Conservation (phyloP, 2,888 invertebrate genomes). For the Apamea anceps region DNA sequence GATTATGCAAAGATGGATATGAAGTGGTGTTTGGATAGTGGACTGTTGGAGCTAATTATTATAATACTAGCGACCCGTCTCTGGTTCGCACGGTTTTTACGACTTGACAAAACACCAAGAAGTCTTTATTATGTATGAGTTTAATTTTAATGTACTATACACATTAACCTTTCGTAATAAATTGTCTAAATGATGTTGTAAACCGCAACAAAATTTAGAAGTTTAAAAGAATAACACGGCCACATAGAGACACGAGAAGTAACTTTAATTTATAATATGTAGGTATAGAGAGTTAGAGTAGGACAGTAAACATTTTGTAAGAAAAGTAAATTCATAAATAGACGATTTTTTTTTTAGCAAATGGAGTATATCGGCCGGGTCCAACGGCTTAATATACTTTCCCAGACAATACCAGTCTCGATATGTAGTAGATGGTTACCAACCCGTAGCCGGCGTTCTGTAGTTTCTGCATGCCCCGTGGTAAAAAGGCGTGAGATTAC, state of each 20-base stretch:
- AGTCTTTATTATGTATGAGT: neutral
- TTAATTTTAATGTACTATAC: neutral
- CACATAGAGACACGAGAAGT: neutral
- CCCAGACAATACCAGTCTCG: too few relatives aligned
- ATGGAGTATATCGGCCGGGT: too few relatives aligned
- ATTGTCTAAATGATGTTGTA: neutral
- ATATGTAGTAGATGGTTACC: too few relatives aligned
- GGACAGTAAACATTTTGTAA: neutral
- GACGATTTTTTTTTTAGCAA: neutral
- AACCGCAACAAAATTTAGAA: neutral
- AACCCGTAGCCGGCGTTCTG: neutral
- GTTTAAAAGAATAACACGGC: neutral
- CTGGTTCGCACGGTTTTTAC: too few relatives aligned
- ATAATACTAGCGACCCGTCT: too few relatives aligned
- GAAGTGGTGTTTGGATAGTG: slow-evolving; percentile 7
- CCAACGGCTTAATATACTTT: too few relatives aligned
- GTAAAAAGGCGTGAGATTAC: neutral
- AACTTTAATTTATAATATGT: neutral
- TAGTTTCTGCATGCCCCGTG: neutral
- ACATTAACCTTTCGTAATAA: neutral
- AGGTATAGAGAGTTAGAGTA: neutral
- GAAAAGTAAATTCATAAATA: neutral
- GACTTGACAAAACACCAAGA: neutral
- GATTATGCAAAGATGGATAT: slow-evolving; percentile 52
- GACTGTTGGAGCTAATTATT: neutral